phyloP scores from a whole-genome alignment of 1,140 invertebrate species.

The Sarcophaga peregrina region DNA sequence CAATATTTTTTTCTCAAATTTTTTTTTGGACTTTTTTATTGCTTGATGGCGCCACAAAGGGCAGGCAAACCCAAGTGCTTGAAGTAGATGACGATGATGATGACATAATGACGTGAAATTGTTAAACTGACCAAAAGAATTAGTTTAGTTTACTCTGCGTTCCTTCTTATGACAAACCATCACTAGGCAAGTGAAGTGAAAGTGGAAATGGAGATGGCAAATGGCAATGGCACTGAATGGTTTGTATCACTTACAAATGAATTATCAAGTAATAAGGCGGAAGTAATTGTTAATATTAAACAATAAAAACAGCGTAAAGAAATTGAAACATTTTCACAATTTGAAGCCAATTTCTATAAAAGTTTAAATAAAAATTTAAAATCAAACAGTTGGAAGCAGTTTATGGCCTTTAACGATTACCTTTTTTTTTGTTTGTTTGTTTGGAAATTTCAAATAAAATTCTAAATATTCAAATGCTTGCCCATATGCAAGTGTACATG shows the following conservation, averaged over 20 bases:
- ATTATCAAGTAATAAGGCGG: constrained; percentile 38
- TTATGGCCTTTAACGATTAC: neutral
- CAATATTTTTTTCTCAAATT: neutral
- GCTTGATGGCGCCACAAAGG: constrained; percentile 33
- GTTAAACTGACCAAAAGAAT: constrained; percentile 42
- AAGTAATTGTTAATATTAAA: constrained; percentile 38
- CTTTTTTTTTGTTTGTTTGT: neutral
- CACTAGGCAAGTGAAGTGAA: neutral
- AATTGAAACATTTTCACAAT: too few relatives aligned
- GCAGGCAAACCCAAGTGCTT: constrained; percentile 2
- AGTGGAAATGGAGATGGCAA: neutral
- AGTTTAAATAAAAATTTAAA: neutral
- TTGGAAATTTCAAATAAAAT: too few relatives aligned
- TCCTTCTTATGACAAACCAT: neutral
- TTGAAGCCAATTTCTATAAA: too few relatives aligned
- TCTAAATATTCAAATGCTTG: too few relatives aligned
- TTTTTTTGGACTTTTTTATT: neutral
- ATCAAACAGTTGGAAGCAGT: neutral
- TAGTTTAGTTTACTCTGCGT: constrained; percentile 31
- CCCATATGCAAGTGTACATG: too few relatives aligned
- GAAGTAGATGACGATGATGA: constrained; percentile 29
- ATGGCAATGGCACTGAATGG: too few relatives aligned
- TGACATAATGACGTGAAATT: constrained; percentile 42
- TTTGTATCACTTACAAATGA: constrained; percentile 39
- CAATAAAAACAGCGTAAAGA: neutral